Percentiles rank a stretch among this genome's conserved stretches.
Evolutionary conservation across 2,888 invertebrate genomes (phyloP).

Genomic region (Stenichneumon culpator): DNA sequence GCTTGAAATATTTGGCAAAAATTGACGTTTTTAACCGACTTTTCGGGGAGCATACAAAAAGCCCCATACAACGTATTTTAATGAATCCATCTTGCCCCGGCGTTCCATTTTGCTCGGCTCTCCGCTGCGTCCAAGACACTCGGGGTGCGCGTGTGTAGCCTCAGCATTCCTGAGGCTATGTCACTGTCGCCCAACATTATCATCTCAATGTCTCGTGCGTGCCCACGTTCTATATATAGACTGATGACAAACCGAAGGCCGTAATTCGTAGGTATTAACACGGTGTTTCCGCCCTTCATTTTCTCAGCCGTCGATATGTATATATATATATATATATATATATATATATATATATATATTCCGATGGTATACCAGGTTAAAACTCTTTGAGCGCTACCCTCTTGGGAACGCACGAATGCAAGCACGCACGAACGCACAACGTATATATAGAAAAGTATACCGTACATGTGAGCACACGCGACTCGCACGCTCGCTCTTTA

Average conservation of each 20-base stretch:
- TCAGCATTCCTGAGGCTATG: constrained; percentile 78
- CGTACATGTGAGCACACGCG: constrained; percentile 38
- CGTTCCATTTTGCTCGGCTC: too few species aligned
- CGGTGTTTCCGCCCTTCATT: not conserved
- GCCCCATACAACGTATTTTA: too few species aligned
- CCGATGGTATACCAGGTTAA: constrained; percentile 10
- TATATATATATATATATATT: not conserved
- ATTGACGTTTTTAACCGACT: too few species aligned
- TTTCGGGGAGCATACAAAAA: too few species aligned
- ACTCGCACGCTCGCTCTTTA: constrained; percentile 55
- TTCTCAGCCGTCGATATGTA: not conserved
- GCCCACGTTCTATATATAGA: constrained; percentile 59
- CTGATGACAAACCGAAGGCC: not conserved
- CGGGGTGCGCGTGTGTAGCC: constrained; percentile 60
- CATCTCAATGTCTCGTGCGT: constrained; percentile 78
- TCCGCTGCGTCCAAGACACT: not conserved
- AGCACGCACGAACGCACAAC: constrained; percentile 33
- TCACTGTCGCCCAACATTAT: constrained; percentile 80
- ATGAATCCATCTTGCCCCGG: too few species aligned
- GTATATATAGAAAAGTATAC: constrained; percentile 8
- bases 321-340: too few species aligned
- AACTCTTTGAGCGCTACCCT: constrained; percentile 29
- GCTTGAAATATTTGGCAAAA: constrained; percentile 10
- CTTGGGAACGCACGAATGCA: constrained; percentile 35
- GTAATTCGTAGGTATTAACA: not conserved